Percentiles rank a stretch among this genome's conserved stretches.
Evolutionary conservation across 2,797 vertebrate genomes (phyloP).

Genomic region (Pseudocheirus occidentalis): DNA sequence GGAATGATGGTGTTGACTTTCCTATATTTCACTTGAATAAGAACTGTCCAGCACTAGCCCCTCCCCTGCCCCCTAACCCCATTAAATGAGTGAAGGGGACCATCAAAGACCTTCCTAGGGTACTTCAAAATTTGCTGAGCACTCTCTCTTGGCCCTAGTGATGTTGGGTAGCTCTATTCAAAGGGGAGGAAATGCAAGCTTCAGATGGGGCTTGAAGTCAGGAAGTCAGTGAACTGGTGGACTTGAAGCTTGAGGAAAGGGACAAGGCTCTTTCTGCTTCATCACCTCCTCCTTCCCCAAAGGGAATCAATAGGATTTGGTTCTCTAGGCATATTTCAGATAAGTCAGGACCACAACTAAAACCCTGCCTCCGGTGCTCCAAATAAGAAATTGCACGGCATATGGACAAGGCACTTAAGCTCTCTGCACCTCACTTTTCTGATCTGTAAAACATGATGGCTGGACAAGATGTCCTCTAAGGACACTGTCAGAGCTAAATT

Average conservation of each 20-base stretch:
- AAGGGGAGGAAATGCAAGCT: background rate
- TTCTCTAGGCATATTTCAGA: background rate
- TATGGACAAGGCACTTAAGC: background rate
- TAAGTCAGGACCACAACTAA: background rate
- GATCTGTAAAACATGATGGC: background rate
- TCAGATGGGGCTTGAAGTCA: background rate
- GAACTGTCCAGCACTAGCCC: conserved; percentile 43
- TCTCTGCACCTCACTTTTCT: background rate
- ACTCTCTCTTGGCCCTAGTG: background rate
- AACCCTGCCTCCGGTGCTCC: background rate
- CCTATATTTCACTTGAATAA: conserved; percentile 34
- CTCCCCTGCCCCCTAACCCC: background rate
- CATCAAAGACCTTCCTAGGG: background rate
- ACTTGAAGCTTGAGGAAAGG: background rate
- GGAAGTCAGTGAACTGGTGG: background rate
- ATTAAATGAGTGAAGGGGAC: conserved; percentile 38
- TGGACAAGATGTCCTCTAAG: background rate
- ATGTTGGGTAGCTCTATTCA: background rate
- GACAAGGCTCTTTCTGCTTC: background rate
- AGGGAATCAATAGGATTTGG: background rate
- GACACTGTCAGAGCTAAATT: background rate
- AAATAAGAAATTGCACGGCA: background rate
- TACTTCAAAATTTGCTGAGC: background rate
- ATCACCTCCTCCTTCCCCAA: background rate
- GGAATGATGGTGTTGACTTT: conserved; percentile 48